These are phyloP conservation scores for Apeltes quadracus DNA, from an alignment of 2,113 vertebrate genomes.

Conservation along the genomic window DNA sequence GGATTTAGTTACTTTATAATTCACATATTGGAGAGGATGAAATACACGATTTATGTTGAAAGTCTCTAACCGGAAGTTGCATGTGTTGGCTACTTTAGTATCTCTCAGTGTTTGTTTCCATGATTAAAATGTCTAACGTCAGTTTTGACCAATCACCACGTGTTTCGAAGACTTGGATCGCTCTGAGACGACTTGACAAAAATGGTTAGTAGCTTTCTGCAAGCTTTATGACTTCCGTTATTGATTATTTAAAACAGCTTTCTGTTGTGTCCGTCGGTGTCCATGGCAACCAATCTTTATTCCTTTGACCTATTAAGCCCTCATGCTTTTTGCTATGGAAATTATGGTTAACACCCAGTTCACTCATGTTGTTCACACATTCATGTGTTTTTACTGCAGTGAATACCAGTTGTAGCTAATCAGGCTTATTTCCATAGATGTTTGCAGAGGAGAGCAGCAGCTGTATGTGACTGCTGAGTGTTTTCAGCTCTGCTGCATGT, in stretches of 20 bases:
- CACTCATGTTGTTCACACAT: accelerated
- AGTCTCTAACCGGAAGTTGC: neutral
- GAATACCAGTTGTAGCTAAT: neutral
- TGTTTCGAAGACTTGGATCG: conserved; percentile 65
- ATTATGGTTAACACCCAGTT: neutral
- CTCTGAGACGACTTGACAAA: conserved; percentile 72
- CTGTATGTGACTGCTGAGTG: conserved; percentile 57
- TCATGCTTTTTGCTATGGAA: neutral
- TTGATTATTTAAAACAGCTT: neutral
- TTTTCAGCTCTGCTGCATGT: neutral
- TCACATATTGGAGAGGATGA: neutral
- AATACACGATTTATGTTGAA: conserved; percentile 57
- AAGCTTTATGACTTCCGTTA: neutral
- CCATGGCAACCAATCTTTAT: conserved; percentile 60
- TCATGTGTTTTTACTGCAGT: neutral
- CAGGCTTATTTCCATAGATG: neutral
- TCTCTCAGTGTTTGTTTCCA: neutral
- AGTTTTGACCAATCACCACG: conserved; percentile 20
- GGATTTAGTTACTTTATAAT: neutral
- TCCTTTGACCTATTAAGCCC: accelerated
- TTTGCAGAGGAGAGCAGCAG: conserved; percentile 36
- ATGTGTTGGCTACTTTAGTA: accelerated
- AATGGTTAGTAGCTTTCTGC: conserved; percentile 68
- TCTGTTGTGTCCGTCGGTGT: neutral
- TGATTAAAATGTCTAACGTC: conserved; percentile 49